Evolutionary conservation across 2,113 vertebrate species (phyloP), one percentile per base, ranked within the genome.

Genomic region (Gracilinanus agilis): DNA sequence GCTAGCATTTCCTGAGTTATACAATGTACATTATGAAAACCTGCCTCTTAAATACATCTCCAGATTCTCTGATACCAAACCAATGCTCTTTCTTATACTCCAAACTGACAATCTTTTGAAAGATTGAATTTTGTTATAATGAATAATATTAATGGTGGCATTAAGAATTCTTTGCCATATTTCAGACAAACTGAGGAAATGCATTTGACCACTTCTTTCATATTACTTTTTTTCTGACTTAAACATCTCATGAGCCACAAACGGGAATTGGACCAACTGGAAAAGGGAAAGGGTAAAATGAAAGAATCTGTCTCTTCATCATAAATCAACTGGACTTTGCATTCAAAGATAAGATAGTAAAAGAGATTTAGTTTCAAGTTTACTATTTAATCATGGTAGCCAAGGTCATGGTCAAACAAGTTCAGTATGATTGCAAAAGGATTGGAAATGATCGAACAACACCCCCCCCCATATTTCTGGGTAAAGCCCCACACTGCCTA

Each of bases 261-360:
- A 40, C 19, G 5, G 67, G n/a, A 90, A 90, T 90, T 83, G 40
- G 40, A 40, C 19, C n/a, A 83, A 40, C 16, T 40, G n/a, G 67
- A 40, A 83, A 83, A 83, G 19, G 19, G 19, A 40, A 83, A 83
- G n/a, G 67, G n/a, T 40, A 8, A 83, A 83, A 83, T 8, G 13
- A 16, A 21, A 94, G 23, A 4, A 91, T 91, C 95, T 91, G 25
- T 67, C 95, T 89, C 56, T 55, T 23, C 93, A 67, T 92, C 49
- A 94, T 58, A 95, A 97, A 97, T 97, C 96, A 96, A 92, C 93
- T 96, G 95, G 92, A 90, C 95, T 97, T 98, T 97, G 96, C 96
- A 25, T 92, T 91, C 90, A 53, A 53, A 97, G 96, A 96, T 96
- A 97, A 98, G 94, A 34, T 93, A 94, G 49, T 90, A 49, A 56